These are phyloP conservation scores for Thamnaconus septentrionalis DNA, from an alignment of 2,113 vertebrate genomes.

Conservation along the genomic window DNA sequence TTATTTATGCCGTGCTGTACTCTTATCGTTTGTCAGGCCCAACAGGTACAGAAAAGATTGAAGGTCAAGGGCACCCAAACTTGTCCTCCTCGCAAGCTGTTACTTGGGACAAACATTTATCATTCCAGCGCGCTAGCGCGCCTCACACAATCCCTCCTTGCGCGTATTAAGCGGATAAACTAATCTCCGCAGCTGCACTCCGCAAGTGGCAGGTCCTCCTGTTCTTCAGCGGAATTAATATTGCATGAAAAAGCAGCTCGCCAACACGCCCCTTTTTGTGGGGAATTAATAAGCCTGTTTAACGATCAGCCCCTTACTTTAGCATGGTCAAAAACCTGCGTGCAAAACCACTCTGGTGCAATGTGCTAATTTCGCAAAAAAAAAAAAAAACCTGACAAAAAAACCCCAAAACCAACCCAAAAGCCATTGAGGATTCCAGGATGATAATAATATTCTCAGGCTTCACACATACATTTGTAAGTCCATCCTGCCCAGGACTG, in stretches of 20 bases:
- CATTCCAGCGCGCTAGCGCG: slow-evolving; percentile 55
- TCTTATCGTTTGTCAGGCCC: slow-evolving; percentile 62
- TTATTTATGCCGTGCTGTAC: slow-evolving; percentile 74
- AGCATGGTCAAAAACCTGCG: neutral
- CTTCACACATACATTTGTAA: slow-evolving; percentile 48
- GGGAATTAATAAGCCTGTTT: slow-evolving; percentile 25
- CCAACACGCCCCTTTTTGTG: slow-evolving; percentile 8
- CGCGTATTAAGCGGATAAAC: slow-evolving; percentile 48
- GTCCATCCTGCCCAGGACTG: slow-evolving; percentile 46
- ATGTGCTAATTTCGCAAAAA: slow-evolving; percentile 29
- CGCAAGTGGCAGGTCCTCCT: slow-evolving; percentile 17
- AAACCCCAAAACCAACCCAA: too few species aligned
- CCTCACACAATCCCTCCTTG: slow-evolving; percentile 33
- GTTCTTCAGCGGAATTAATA: slow-evolving; percentile 38
- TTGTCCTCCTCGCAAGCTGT: slow-evolving; percentile 66
- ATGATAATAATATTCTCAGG: slow-evolving; percentile 50
- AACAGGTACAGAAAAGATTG: slow-evolving; percentile 66
- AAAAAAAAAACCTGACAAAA: too few species aligned
- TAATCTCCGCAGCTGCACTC: slow-evolving; percentile 27
- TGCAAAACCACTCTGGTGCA: slow-evolving; percentile 34
- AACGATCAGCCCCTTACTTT: slow-evolving; percentile 14
- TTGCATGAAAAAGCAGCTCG: slow-evolving; percentile 21
- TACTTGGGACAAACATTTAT: slow-evolving; percentile 58
- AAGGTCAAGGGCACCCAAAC: slow-evolving; percentile 66
- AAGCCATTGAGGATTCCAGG: slow-evolving; percentile 33